These are phyloP conservation scores for Stratiolaelaps scimitus DNA, from an alignment of 1,140 invertebrate genomes.

Conservation along the genomic window DNA sequence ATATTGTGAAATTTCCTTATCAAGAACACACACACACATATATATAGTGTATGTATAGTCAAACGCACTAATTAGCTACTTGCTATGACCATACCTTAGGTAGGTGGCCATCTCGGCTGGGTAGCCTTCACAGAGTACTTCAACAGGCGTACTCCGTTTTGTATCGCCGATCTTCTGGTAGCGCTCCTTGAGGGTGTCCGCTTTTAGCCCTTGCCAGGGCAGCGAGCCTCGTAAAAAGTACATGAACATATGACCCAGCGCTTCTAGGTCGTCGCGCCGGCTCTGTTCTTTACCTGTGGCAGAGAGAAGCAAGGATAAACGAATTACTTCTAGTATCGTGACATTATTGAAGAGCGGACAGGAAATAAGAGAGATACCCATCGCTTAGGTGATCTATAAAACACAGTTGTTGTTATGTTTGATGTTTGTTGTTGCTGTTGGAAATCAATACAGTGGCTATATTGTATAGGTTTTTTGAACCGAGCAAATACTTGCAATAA, in stretches of 20 bases:
- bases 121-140: slow-evolving; percentile 91
- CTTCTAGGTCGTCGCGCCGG: slow-evolving; percentile 95
- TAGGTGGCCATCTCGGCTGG: slow-evolving; percentile 49
- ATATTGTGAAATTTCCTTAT: no score
- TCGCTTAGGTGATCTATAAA: slow-evolving; percentile 15
- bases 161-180: slow-evolving; percentile 99
- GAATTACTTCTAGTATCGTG: no score
- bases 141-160: slow-evolving; percentile 92
- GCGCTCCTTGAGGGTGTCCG: slow-evolving; percentile 95
- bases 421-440: not conserved
- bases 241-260: slow-evolving; percentile 99
- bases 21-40: no score
- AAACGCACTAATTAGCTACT: no score
- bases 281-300: slow-evolving; percentile 71
- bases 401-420: not conserved
- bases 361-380: not conserved
- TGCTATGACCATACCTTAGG: slow-evolving; percentile 17
- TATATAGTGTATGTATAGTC: no score
- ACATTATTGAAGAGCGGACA: not conserved
- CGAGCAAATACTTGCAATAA: no score
- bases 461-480: slow-evolving; percentile 26
- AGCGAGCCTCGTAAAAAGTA: slow-evolving; percentile 96
- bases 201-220: slow-evolving; percentile 99
- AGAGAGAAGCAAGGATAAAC: slow-evolving; percentile 32
- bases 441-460: slow-evolving; percentile 17